Evolutionary conservation across 2,113 vertebrate genomes (phyloP).

Genomic region (Promerops cafer): DNA sequence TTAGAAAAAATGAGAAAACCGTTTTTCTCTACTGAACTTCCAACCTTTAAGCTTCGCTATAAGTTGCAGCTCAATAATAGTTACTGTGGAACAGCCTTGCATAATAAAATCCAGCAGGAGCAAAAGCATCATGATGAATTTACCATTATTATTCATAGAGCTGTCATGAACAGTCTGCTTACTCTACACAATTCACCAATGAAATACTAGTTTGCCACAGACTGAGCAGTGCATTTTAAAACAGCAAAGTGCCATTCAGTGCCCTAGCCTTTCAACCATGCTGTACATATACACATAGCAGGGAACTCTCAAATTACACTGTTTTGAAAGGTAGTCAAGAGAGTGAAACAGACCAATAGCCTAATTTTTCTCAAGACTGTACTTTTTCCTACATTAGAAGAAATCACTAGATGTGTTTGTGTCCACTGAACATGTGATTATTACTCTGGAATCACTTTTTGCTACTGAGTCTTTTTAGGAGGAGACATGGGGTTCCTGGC

Average conservation of each 20-base stretch:
- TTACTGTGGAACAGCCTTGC: background rate
- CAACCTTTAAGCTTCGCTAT: background rate
- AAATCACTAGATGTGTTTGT: background rate
- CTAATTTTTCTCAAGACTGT: background rate
- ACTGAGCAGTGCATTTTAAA: background rate
- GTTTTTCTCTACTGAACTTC: background rate
- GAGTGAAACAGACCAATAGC: background rate
- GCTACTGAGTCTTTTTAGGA: background rate
- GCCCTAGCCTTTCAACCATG: background rate
- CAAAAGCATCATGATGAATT: background rate
- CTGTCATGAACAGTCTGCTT: slow-evolving; percentile 32
- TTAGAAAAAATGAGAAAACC: background rate
- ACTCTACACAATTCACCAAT: background rate
- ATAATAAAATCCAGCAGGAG: slow-evolving; percentile 1
- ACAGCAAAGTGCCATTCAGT: background rate
- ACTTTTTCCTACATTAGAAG: background rate
- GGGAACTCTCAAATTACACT: background rate
- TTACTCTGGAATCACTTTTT: slow-evolving; percentile 10
- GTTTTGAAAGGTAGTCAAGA: background rate
- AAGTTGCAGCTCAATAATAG: background rate
- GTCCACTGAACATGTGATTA: background rate
- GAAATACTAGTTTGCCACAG: background rate
- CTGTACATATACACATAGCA: fast-evolving
- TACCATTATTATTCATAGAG: slow-evolving; percentile 36
- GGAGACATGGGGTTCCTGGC: background rate